Percentiles rank a stretch among this genome's conserved stretches.
Conservation (phyloP, 2,888 invertebrate genomes). For the Chalcis sispes region DNA sequence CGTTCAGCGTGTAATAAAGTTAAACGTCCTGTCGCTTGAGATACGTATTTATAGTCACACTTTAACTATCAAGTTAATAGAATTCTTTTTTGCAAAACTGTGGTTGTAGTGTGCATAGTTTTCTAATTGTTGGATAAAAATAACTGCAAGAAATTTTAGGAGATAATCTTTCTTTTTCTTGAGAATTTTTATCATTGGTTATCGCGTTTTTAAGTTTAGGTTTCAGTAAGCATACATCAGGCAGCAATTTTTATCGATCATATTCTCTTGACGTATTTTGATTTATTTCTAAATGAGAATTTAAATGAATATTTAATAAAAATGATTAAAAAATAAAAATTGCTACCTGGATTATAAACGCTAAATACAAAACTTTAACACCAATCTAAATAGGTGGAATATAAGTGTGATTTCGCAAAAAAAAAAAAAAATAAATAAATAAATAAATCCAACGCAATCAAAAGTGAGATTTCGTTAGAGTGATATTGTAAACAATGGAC, state of each 20-base stretch:
- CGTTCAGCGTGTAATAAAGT: constrained; percentile 28
- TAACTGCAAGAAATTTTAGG: constrained; percentile 4
- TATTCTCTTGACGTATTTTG: background rate
- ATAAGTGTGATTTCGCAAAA: constrained; percentile 41
- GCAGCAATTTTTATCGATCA: constrained; percentile 14
- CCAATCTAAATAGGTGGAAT: constrained; percentile 20
- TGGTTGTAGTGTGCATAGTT: constrained; percentile 46
- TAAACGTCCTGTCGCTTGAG: constrained; percentile 33
- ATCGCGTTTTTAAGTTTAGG: constrained; percentile 22
- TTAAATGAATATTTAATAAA: constrained; percentile 16
- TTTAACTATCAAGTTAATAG: constrained; percentile 17
- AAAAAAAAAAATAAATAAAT: background rate
- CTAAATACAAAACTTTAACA: constrained; percentile 20
- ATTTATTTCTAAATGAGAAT: background rate
- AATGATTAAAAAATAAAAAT: constrained; percentile 11
- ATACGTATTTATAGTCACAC: constrained; percentile 34
- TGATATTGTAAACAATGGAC: constrained; percentile 29
- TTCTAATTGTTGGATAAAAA: constrained; percentile 24
- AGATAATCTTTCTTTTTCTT: constrained; percentile 45
- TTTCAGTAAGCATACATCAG: background rate
- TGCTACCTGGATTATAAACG: constrained; percentile 12
- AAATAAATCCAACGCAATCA: constrained; percentile 31
- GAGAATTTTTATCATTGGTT: constrained; percentile 51
- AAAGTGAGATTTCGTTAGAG: constrained; percentile 51
- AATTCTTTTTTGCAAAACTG: constrained; percentile 36